Evolutionary conservation across 2,113 vertebrate genomes (phyloP).

Genomic region (Mustela nigripes): DNA sequence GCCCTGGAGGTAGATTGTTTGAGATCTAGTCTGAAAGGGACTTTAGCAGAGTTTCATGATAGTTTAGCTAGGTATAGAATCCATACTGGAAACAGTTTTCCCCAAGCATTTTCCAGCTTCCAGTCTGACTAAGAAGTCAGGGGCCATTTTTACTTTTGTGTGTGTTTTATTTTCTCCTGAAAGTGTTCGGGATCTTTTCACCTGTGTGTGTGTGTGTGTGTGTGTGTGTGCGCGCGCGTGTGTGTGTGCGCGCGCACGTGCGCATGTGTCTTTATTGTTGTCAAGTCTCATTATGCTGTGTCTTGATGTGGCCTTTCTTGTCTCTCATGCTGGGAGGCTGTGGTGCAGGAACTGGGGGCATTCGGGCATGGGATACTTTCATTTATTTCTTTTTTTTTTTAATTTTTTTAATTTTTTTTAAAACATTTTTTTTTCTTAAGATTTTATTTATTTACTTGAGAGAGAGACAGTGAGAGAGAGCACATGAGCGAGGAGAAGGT

Average conservation of each 20-base stretch:
- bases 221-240: no score
- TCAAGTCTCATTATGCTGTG: neutral
- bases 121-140: neutral
- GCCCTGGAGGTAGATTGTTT: accelerated
- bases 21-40: neutral
- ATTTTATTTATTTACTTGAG: no score
- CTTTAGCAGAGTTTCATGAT: neutral
- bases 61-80: neutral
- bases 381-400: neutral
- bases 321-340: neutral
- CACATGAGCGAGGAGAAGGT: no score
- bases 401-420: no score
- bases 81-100: accelerated
- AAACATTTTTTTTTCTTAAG: no score
- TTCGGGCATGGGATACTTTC: neutral
- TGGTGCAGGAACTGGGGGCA: accelerated
- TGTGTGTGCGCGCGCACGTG: no score
- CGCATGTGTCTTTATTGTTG: accelerated
- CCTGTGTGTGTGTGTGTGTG: no score
- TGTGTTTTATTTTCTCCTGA: neutral
- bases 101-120: neutral
- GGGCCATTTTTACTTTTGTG: neutral
- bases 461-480: no score
- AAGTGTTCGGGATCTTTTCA: neutral
- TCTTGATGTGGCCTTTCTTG: neutral